phyloP scores from a whole-genome alignment of 2,888 invertebrate species.

The Agonopterix alstromeriana region DNA sequence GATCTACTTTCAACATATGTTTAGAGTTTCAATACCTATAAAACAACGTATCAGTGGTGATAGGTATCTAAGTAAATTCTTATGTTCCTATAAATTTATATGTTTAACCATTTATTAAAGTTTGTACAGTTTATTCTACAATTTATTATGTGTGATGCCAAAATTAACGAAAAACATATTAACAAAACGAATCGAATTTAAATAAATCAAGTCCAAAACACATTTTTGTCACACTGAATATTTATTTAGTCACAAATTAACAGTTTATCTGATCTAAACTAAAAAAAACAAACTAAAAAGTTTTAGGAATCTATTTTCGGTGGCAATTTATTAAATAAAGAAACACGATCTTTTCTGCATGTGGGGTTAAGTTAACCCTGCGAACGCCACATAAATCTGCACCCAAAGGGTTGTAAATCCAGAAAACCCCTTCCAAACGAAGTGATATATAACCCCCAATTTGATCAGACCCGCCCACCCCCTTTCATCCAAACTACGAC shows the following conservation, averaged over 20 bases:
- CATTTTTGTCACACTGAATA: no score
- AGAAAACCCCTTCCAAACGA: constrained; percentile 43
- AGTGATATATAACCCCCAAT: constrained; percentile 50
- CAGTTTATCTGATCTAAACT: constrained; percentile 7
- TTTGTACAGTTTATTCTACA: no score
- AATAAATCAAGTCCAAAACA: neutral
- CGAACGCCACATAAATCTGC: constrained; percentile 62
- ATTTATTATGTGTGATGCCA: no score
- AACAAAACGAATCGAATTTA: constrained; percentile 2
- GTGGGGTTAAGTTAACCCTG: constrained; percentile 51
- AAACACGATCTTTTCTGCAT: constrained; percentile 66
- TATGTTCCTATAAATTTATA: no score
- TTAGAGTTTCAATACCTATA: no score
- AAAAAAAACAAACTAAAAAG: constrained; percentile 14
- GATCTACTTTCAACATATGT: no score
- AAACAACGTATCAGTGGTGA: no score
- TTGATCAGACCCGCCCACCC: constrained; percentile 22
- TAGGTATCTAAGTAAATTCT: no score
- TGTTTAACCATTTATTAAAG: no score
- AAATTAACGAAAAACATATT: neutral
- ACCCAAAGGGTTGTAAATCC: constrained; percentile 72
- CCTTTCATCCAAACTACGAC: constrained; percentile 4
- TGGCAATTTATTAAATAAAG: constrained; percentile 67
- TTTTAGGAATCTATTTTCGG: constrained; percentile 42
- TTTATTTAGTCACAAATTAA: constrained; percentile 4